Base-by-base conservation (phyloP, 2,113 vertebrate genomes). In the Lutjanus erythropterus region DNA sequence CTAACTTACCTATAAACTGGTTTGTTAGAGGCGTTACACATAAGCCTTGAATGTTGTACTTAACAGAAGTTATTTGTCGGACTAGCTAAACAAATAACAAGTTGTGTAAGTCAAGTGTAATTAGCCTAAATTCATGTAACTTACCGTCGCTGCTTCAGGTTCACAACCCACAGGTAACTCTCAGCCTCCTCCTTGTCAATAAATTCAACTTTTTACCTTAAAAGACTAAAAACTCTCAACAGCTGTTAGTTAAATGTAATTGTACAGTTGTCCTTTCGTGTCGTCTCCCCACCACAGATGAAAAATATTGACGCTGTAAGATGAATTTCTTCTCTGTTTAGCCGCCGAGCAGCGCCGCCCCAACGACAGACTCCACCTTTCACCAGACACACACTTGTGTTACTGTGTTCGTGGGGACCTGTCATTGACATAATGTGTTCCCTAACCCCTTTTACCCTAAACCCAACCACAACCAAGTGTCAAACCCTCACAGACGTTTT, bases 91-190 rank as follows among this genome's bases (percentile, higher is more conserved):
- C 75, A 52, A 33, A 19, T 44, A 39, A 46, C 55, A 0, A 15
- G 46, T 21, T 3, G 59, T 5, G 25, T 5, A 14, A 52, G 21
- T 42, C 5, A 46, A 15, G 7, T 25, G 50, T 27, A 19, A 49
- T 58, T 39, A 39, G 11, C n/a, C n/a, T n/a, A n/a, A n/a, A n/a
- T n/a, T 41, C 35, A 25, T 16, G 0, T 2, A 14, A 67, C 82
- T 89, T 19, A 87, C 88, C 82, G 47, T 60, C 47, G 42, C 31
- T 37, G 67, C 39, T 60, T 52, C 6, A 10, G 5, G 1, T 35
- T n/a, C 9, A 16, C 29, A 3, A 6, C 44, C 58, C 23, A 7
- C 69, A 74, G 81, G 78, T 70, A 49, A 53, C 2, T 19, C 35
- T n/a, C n/a, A n/a, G n/a, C n/a, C n/a, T n/a, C n/a, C 8, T 44